Evolutionary conservation across 2,797 vertebrate species (phyloP), one percentile per base, ranked within the genome.

Genomic region (Melanogrammus aeglefinus): DNA sequence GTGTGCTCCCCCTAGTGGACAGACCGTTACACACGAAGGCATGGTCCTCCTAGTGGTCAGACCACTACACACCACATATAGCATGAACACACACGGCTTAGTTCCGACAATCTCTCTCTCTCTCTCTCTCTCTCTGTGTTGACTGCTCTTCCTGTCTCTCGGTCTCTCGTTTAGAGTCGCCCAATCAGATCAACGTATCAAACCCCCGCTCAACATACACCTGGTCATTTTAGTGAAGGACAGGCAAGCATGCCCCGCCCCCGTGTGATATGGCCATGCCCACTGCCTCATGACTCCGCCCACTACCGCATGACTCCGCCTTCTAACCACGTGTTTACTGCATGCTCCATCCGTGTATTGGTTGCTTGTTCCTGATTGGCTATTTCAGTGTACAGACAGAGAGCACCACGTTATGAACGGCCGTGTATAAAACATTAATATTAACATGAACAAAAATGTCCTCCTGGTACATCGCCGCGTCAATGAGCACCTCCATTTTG

Each of bases 211-310:
- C 85, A 93, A 92, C 88, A 86, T 92, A 29, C 93, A 93, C 86
- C 91, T 94, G 90, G 90, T 93, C 90, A 82, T 92, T 90, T 85
- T 91, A 83, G 90, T 93, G 87, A 89, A 85, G 91, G 93, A 94
- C 89, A 94, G 93, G 93, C 93, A 93, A 93, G 93, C 91, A 91
- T 92, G 89, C 85, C 70, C 27, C 76, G 84, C 85, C 57, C 76
- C 79, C 84, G 31, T 51, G 84, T 85, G 84, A 3, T 38, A 77
- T 89, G 83, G 78, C 36, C 72, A 35, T 33, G 78, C 51, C 13
- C 73, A 14, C 41, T 44, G 10, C 39, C 8, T 1, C 39, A 41
- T 41, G 39, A 41, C 39, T 41, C 39, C 39, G 13, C 39, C 39
- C 39, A 73, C 80, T 85, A 89, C 88, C 82, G 57, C 39, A 63